Conservation (phyloP, 2,888 invertebrate genomes). For the Aelia acuminata region DNA sequence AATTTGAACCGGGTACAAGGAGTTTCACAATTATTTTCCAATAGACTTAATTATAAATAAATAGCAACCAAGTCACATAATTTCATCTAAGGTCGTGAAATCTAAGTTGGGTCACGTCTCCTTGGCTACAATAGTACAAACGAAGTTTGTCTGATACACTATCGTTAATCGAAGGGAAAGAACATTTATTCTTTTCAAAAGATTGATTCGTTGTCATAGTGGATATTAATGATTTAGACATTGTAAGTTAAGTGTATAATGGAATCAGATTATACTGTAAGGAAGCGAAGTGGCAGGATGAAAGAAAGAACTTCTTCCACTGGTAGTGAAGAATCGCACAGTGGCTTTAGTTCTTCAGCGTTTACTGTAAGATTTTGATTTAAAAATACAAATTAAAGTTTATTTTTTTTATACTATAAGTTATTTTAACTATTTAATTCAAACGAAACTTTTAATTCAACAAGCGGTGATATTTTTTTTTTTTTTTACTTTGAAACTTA, state of each 20-base stretch:
- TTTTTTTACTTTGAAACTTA: too few species aligned
- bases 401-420: neutral
- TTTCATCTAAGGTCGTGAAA: neutral
- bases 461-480: too few species aligned
- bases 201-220: conserved; percentile 9
- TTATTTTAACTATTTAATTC: neutral
- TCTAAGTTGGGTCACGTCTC: neutral
- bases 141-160: neutral
- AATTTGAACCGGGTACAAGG: too few species aligned
- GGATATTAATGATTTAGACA: conserved; percentile 21
- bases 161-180: neutral
- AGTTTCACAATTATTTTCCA: too few species aligned
- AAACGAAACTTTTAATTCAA: neutral
- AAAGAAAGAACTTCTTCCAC: conserved; percentile 18
- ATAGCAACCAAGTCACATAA: neutral
- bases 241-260: neutral
- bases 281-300: neutral
- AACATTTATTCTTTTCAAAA: neutral
- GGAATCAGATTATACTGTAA: conserved; percentile 16
- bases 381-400: neutral
- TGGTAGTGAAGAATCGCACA: conserved; percentile 16
- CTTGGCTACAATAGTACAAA: conserved; percentile 5
- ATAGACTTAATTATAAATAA: too few species aligned
- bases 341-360: neutral
- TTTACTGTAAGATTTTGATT: neutral